phyloP scores from a whole-genome alignment of 1,140 invertebrate species.

The Nebria ingens region DNA sequence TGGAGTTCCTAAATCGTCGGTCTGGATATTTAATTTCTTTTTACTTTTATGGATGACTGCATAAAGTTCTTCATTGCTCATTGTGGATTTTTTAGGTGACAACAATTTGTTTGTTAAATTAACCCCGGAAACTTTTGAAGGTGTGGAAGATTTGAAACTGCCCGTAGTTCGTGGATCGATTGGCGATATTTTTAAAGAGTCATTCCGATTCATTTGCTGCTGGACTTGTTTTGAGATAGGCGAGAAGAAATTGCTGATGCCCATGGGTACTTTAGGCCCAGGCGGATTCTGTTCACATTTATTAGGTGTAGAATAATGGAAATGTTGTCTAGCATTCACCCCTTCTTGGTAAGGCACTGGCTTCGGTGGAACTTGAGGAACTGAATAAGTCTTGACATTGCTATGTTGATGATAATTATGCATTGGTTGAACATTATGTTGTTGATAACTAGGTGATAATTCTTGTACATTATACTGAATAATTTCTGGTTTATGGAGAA shows the following conservation, averaged over 20 bases:
- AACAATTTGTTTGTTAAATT: conserved; percentile 33
- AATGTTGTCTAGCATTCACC: not conserved
- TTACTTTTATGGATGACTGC: conserved; percentile 69
- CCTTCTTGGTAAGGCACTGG: not conserved
- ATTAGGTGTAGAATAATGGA: conserved; percentile 28
- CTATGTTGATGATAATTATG: too few relatives aligned
- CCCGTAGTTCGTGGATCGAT: conserved; percentile 45
- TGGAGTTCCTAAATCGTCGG: conserved; percentile 42
- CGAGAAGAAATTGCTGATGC: conserved; percentile 15
- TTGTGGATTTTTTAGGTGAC: conserved; percentile 57
- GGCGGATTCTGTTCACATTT: conserved; percentile 2
- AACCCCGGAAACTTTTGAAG: conserved; percentile 32
- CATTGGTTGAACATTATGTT: not conserved
- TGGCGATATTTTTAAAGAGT: conserved; percentile 47
- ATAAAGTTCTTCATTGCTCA: conserved; percentile 66
- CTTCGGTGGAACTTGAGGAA: not conserved
- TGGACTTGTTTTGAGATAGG: conserved; percentile 9
- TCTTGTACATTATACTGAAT: not conserved
- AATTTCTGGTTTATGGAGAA: not conserved
- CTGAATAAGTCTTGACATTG: too few relatives aligned
- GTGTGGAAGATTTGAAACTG: conserved; percentile 48
- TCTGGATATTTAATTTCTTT: conserved; percentile 58
- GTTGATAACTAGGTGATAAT: not conserved
- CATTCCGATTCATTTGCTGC: conserved; percentile 19
- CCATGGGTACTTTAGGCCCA: conserved; percentile 11